Conservation (phyloP, 2,113 vertebrate genomes). For the Numida meleagris region DNA sequence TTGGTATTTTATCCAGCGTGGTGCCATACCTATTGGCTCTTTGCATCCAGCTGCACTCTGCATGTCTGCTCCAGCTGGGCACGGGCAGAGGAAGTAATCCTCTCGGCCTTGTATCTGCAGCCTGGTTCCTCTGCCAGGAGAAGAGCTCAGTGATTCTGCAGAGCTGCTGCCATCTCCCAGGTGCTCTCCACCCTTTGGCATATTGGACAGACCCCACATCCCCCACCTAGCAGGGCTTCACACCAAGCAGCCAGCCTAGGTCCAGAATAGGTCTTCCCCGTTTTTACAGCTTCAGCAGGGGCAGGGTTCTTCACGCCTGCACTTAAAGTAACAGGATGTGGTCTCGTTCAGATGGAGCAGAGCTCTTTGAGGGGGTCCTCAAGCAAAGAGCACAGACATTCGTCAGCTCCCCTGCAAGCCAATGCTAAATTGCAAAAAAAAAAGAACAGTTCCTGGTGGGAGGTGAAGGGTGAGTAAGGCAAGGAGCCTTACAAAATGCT, state of each 20-base stretch:
- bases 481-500: slow-evolving; percentile 39
- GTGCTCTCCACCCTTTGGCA: neutral
- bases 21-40: neutral
- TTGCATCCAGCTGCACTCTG: neutral
- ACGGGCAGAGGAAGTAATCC: slow-evolving; percentile 15
- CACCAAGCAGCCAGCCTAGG: neutral
- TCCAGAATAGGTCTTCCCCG: neutral
- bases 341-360: slow-evolving; percentile 27
- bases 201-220: neutral
- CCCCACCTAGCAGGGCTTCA: neutral
- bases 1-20: neutral
- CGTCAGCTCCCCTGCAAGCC: slow-evolving; percentile 35
- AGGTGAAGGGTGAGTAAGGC: slow-evolving; percentile 58
- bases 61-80: neutral
- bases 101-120: neutral
- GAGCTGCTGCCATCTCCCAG: slow-evolving; percentile 7
- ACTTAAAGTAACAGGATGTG: slow-evolving; percentile 61
- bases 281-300: slow-evolving; percentile 2
- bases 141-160: neutral
- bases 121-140: neutral
- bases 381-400: slow-evolving; percentile 27
- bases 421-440: neutral
- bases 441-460: slow-evolving; percentile 50
- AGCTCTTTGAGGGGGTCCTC: slow-evolving; percentile 50
- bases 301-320: slow-evolving; percentile 3